Conservation (phyloP, 2,797 vertebrate species). For the Lagorchestes hirsutus region DNA sequence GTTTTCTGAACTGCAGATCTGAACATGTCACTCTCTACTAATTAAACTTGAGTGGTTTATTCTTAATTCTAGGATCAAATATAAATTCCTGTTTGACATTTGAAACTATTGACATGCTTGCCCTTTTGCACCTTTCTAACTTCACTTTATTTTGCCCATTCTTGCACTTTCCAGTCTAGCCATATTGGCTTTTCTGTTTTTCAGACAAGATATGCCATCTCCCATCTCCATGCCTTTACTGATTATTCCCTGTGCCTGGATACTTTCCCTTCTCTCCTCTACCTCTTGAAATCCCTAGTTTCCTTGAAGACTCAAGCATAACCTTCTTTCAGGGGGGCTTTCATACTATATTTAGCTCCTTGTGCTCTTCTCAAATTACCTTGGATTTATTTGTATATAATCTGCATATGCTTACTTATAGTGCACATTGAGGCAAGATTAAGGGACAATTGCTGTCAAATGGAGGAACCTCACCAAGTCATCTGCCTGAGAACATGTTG, state of each 20-base stretch:
- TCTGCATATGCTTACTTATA: not conserved
- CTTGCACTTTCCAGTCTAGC: not conserved
- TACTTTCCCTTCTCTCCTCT: not conserved
- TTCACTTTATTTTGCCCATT: too few species aligned
- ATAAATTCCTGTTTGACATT: too few species aligned
- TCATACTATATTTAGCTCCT: not conserved
- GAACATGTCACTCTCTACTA: too few species aligned
- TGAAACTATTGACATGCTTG: too few species aligned
- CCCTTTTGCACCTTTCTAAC: too few species aligned
- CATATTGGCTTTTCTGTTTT: not conserved
- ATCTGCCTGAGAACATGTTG: not conserved
- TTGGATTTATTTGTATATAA: not conserved
- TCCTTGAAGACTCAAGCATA: not conserved
- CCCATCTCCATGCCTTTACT: not conserved
- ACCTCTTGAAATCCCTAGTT: not conserved
- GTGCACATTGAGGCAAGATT: not conserved
- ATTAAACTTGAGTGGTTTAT: too few species aligned
- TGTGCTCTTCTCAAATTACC: not conserved
- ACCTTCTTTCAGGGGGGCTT: not conserved
- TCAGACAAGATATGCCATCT: not conserved
- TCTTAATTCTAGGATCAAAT: too few species aligned
- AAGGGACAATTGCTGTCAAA: not conserved
- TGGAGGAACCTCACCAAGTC: not conserved
- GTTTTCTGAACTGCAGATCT: too few species aligned
- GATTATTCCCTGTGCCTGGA: not conserved